phyloP scores from a whole-genome alignment of 2,888 invertebrate genomes.

The Philereme vetulata region DNA sequence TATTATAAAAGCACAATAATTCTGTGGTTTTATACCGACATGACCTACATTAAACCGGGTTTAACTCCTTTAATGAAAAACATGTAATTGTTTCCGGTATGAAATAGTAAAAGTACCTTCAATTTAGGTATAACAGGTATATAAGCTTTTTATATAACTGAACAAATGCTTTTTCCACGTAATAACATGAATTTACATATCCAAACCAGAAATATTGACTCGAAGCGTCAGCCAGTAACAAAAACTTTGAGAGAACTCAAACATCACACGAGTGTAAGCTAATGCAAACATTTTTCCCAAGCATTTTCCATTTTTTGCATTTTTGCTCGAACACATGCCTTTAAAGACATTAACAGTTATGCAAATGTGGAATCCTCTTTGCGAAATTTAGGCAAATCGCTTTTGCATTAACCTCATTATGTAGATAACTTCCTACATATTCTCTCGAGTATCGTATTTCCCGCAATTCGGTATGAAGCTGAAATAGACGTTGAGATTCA shows the following conservation, averaged over 20 bases:
- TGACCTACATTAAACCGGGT: too few relatives aligned
- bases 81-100: too few relatives aligned
- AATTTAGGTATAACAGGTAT: too few relatives aligned
- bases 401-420: slow-evolving; percentile 41
- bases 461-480: slow-evolving; percentile 29
- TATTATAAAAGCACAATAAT: too few relatives aligned
- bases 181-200: slow-evolving; percentile 7
- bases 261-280: slow-evolving; percentile 23
- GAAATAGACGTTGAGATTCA: slow-evolving; percentile 55
- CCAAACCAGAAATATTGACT: slow-evolving; percentile 34
- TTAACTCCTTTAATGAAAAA: too few relatives aligned
- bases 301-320: too few relatives aligned
- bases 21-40: too few relatives aligned
- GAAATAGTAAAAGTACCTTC: too few relatives aligned
- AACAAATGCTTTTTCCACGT: not conserved
- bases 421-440: slow-evolving; percentile 24
- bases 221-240: slow-evolving; percentile 41
- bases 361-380: slow-evolving; percentile 50
- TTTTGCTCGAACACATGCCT: slow-evolving; percentile 45
- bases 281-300: slow-evolving; percentile 50
- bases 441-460: slow-evolving; percentile 29
- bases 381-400: slow-evolving; percentile 42
- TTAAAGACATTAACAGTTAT: slow-evolving; percentile 50
- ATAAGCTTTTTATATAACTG: too few relatives aligned
- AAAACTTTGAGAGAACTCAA: slow-evolving; percentile 38